These are phyloP conservation scores for Myotis lucifugus DNA, from an alignment of 2,113 vertebrate species.

Conservation along the genomic window DNA sequence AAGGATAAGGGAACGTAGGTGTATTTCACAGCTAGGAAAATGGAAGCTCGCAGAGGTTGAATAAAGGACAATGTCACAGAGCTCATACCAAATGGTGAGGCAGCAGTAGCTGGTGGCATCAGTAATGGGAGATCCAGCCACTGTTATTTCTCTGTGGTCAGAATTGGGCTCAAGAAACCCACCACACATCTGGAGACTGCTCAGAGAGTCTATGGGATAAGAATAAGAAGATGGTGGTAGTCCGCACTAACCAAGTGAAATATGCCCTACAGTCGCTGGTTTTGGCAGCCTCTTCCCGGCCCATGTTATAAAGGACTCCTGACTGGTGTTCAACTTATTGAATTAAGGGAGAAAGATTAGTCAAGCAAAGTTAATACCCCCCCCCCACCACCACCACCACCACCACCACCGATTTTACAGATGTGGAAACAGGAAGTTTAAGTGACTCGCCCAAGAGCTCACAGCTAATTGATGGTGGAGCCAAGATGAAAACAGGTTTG, in stretches of 20 bases:
- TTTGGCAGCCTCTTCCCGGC: background rate
- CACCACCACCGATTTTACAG: constrained; percentile 25
- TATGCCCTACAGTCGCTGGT: background rate
- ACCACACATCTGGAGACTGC: background rate
- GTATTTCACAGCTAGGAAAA: background rate
- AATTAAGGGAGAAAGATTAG: background rate
- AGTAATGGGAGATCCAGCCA: background rate
- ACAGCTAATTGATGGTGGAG: background rate
- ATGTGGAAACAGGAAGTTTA: background rate
- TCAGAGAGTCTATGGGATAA: background rate
- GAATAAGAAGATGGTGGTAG: background rate
- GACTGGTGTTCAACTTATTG: background rate
- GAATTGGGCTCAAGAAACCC: background rate
- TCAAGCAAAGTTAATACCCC: background rate
- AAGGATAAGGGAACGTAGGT: no score
- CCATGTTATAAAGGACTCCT: background rate
- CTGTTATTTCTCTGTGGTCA: background rate
- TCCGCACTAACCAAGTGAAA: background rate
- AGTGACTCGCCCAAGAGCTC: background rate
- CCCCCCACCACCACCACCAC: background rate
- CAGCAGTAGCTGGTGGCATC: background rate
- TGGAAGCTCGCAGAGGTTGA: background rate
- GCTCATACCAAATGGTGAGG: background rate
- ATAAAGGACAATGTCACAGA: background rate
- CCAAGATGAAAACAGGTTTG: background rate